A percentile compares a stretch with the other conserved stretches of the same genome.
phyloP scores from a whole-genome alignment of 2,888 invertebrate species.

The Fragum fragum region DNA sequence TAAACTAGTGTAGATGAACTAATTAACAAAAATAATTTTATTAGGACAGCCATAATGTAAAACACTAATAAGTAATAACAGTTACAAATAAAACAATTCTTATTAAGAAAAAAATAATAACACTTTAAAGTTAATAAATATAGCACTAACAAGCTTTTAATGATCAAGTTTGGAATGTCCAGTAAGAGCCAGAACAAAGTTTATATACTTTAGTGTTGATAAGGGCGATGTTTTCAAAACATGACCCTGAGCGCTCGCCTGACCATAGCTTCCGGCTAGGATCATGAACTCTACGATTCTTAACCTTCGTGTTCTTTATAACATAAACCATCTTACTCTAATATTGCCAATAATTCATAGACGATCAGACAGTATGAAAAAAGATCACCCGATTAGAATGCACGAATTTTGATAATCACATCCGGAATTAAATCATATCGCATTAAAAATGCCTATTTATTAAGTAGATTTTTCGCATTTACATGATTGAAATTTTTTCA shows the following conservation, averaged over 20 bases:
- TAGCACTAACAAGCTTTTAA: neutral
- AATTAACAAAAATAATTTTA: neutral
- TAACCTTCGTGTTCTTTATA: too few relatives aligned
- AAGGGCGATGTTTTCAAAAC: constrained; percentile 20
- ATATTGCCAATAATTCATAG: too few relatives aligned
- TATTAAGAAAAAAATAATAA: neutral
- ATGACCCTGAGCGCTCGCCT: constrained; percentile 9
- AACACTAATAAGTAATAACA: neutral
- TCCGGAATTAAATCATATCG: too few relatives aligned
- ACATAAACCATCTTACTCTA: too few relatives aligned
- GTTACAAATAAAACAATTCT: too few relatives aligned
- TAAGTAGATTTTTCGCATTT: too few relatives aligned
- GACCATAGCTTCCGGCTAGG: neutral
- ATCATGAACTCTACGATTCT: too few relatives aligned
- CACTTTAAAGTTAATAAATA: neutral
- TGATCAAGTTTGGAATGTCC: constrained; percentile 7
- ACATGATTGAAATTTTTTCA: too few relatives aligned
- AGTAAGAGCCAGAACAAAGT: neutral
- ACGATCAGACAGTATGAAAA: too few relatives aligned
- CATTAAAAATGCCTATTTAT: too few relatives aligned
- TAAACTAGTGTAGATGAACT: neutral
- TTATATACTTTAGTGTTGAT: constrained; percentile 7
- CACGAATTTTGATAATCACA: too few relatives aligned
- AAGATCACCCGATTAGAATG: too few relatives aligned
- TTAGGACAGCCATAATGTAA: neutral